A percentile compares a stretch with the other conserved stretches of the same genome.
Evolutionary conservation across 1,140 invertebrate species (phyloP).

Genomic region (Bombus picipes): DNA sequence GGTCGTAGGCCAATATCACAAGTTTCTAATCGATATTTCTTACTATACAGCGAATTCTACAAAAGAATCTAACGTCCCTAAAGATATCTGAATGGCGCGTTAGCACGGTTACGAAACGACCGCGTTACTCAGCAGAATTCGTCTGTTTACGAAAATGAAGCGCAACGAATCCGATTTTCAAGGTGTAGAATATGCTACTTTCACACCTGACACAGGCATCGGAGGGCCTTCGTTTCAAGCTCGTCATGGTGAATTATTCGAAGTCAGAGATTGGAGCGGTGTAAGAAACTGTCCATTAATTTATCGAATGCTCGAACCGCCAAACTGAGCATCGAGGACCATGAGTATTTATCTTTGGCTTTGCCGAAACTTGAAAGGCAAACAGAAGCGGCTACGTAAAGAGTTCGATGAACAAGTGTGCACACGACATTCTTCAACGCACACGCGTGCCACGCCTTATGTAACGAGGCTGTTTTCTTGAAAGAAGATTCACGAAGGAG

Average conservation of each 20-base stretch:
- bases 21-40: too few species aligned
- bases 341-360: conserved; percentile 1
- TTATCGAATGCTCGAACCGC: background rate
- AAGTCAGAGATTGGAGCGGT: background rate
- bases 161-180: background rate
- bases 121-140: background rate
- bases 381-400: background rate
- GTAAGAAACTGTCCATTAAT: background rate
- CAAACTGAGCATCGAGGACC: too few species aligned
- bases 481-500: background rate
- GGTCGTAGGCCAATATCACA: too few species aligned
- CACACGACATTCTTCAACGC: background rate
- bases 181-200: background rate
- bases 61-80: too few species aligned
- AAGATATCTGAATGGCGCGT: background rate
- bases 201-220: background rate
- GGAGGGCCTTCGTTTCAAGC: background rate
- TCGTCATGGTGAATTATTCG: background rate
- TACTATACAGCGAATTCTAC: too few species aligned
- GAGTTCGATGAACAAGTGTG: conserved; percentile 9
- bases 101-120: conserved; percentile 5
- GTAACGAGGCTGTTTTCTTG: background rate
- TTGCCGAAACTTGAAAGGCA: conserved; percentile 13
- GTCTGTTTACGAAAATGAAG: background rate
- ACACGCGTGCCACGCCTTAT: conserved; percentile 13